Percentiles rank a stretch among this genome's conserved stretches.
phyloP scores from a whole-genome alignment of 2,113 vertebrate species.

The Pogonocichla stellata region DNA sequence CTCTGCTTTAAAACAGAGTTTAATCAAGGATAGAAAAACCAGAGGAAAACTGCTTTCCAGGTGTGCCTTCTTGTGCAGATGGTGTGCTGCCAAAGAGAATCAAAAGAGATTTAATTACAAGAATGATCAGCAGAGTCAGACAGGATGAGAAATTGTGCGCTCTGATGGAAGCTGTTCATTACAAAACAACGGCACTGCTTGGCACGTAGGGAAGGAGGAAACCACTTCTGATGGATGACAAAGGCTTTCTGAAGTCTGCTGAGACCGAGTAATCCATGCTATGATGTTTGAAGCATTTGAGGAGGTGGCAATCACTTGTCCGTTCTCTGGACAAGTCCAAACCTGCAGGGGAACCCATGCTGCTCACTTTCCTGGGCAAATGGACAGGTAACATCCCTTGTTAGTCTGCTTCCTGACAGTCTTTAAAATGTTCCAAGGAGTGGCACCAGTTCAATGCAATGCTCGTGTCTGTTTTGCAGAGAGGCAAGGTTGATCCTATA shows the following conservation, averaged over 20 bases:
- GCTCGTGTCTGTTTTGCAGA: background rate
- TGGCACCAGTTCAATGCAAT: background rate
- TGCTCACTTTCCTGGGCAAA: background rate
- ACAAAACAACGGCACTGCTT: slow-evolving; percentile 20
- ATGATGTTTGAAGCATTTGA: background rate
- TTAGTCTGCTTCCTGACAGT: background rate
- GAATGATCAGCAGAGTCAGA: slow-evolving; percentile 46
- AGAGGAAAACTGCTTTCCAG: slow-evolving; percentile 53
- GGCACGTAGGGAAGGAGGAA: background rate
- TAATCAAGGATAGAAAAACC: slow-evolving; percentile 63
- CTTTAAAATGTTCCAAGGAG: background rate
- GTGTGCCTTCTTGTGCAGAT: slow-evolving; percentile 59
- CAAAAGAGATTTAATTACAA: slow-evolving; percentile 59
- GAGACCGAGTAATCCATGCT: background rate
- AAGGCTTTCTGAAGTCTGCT: slow-evolving; percentile 17
- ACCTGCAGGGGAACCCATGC: background rate
- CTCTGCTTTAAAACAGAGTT: slow-evolving; percentile 56
- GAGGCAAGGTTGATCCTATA: background rate
- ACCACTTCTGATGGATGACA: background rate
- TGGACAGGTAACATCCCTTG: background rate
- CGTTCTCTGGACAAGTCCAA: background rate
- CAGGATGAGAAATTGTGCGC: slow-evolving; percentile 24
- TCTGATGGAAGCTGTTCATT: slow-evolving; percentile 59
- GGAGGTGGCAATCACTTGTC: background rate
- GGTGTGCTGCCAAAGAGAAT: slow-evolving; percentile 60